phyloP scores from a whole-genome alignment of 2,888 invertebrate species.

The Drosophila testacea region DNA sequence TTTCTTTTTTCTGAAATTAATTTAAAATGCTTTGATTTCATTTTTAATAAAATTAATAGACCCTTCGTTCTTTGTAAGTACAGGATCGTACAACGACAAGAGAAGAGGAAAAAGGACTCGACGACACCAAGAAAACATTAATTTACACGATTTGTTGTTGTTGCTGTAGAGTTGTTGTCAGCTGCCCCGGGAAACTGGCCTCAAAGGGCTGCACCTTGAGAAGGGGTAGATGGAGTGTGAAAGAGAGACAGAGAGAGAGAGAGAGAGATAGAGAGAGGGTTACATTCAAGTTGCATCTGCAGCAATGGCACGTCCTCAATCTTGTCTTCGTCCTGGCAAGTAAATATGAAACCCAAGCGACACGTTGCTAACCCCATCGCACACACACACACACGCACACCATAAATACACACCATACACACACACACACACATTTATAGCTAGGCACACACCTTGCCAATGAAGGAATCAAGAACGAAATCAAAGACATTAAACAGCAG shows the following conservation, averaged over 20 bases:
- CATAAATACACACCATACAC: slow-evolving; percentile 9
- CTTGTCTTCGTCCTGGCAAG: slow-evolving; percentile 38
- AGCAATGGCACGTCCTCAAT: slow-evolving; percentile 64
- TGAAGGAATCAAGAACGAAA: slow-evolving; percentile 60
- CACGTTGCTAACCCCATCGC: slow-evolving; percentile 63
- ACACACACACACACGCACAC: slow-evolving; percentile 31
- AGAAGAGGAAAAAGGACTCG: slow-evolving; percentile 21
- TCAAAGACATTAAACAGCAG: slow-evolving; percentile 68
- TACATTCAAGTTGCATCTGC: slow-evolving; percentile 71
- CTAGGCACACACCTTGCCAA: slow-evolving; percentile 59
- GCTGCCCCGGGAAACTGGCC: slow-evolving; percentile 52
- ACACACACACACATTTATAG: slow-evolving; percentile 19
- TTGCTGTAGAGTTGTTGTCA: slow-evolving; percentile 49
- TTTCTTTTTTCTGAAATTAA: no score
- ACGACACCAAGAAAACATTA: slow-evolving; percentile 72
- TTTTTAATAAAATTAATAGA: no score
- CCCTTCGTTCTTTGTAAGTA: no score
- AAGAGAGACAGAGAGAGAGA: background rate
- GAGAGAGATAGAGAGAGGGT: slow-evolving; percentile 11
- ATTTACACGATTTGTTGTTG: slow-evolving; percentile 63
- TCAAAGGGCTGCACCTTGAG: slow-evolving; percentile 53
- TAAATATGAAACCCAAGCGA: slow-evolving; percentile 61
- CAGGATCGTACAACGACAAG: background rate
- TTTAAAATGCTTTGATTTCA: no score
- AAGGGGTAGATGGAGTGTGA: background rate